Conservation (phyloP, 2,888 invertebrate genomes). For the Chrysotoxum bicinctum region DNA sequence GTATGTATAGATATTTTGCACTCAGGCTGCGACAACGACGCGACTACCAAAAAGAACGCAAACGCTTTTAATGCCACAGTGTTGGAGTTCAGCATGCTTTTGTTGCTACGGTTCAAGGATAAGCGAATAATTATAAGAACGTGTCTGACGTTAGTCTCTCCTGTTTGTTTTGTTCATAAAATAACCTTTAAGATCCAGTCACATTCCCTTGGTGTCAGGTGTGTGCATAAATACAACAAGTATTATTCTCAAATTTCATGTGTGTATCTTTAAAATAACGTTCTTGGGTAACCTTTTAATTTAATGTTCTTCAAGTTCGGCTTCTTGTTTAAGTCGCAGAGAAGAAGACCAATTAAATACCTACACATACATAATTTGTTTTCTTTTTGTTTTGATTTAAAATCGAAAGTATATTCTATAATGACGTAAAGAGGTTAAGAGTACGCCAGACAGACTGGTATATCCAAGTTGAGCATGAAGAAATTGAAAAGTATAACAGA, state of each 20-base stretch:
- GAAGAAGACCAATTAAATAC: conserved; percentile 3
- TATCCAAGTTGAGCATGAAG: background rate
- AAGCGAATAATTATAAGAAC: conserved; percentile 51
- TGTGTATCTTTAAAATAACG: conserved; percentile 11
- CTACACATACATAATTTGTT: background rate
- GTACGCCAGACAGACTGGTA: background rate
- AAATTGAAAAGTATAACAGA: background rate
- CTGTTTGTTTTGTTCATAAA: background rate
- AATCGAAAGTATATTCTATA: conserved; percentile 17
- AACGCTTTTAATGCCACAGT: conserved; percentile 33
- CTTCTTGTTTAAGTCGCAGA: background rate
- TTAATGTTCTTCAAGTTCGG: conserved; percentile 4
- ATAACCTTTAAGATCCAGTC: conserved; percentile 20
- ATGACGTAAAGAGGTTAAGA: background rate
- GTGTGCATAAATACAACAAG: background rate
- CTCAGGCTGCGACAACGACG: background rate
- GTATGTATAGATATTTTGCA: background rate
- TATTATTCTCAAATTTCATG: background rate
- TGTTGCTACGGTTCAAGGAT: conserved; percentile 61
- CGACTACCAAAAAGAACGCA: background rate
- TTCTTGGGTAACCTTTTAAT: background rate
- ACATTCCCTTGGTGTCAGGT: background rate
- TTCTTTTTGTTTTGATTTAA: background rate
- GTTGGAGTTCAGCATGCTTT: conserved; percentile 22
- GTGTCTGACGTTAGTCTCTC: conserved; percentile 32